These are phyloP conservation scores for Sardinella longiceps DNA, from an alignment of 2,797 vertebrate species.

Conservation along the genomic window DNA sequence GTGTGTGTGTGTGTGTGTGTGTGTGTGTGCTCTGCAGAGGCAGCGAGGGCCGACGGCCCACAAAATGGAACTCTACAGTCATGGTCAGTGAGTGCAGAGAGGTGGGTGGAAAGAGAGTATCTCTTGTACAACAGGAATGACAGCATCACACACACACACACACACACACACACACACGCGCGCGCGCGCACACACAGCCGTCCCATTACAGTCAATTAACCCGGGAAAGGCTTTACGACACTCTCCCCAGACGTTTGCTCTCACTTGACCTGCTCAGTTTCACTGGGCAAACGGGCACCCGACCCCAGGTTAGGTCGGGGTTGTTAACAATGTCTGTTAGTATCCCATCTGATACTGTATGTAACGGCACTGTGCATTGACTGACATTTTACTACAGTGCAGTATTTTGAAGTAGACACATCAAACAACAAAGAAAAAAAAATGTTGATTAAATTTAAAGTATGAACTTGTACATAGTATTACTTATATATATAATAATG, in stretches of 20 bases:
- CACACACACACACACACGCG: background rate
- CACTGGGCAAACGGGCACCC: background rate
- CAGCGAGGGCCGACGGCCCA: background rate
- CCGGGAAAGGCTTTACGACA: background rate
- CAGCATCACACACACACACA: background rate
- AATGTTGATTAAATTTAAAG: too few relatives aligned
- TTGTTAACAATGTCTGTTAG: background rate
- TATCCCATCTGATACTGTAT: background rate
- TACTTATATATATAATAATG: too few relatives aligned
- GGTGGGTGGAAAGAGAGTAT: background rate
- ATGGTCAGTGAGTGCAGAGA: background rate
- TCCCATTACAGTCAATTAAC: background rate
- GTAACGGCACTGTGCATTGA: background rate
- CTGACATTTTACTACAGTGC: background rate
- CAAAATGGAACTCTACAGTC: slow-evolving; percentile 36
- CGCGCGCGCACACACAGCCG: background rate
- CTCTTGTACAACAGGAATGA: background rate
- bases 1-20: too few relatives aligned
- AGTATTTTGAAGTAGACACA: background rate
- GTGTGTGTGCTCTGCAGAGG: background rate
- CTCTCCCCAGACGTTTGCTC: background rate
- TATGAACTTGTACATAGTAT: too few relatives aligned
- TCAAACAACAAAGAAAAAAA: background rate
- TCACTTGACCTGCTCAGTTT: background rate
- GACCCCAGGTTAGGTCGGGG: background rate